Evolutionary conservation across 2,888 invertebrate species (phyloP).

Genomic region (Sarcophaga rosellei): DNA sequence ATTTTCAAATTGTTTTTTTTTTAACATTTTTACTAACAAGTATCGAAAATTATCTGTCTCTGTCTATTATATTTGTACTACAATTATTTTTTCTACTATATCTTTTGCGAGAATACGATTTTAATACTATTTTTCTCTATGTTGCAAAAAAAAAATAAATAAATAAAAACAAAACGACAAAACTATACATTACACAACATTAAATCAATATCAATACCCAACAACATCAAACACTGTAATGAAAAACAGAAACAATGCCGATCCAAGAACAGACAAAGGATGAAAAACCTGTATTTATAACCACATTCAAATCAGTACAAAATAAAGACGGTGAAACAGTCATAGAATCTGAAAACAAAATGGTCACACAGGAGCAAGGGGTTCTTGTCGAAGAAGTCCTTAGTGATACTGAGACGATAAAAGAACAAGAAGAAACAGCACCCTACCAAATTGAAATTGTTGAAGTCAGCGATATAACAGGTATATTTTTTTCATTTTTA

Average conservation of each 20-base stretch:
- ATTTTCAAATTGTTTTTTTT: not conserved
- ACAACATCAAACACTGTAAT: constrained; percentile 36
- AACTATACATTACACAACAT: not conserved
- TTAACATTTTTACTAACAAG: constrained; percentile 28
- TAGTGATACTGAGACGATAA: constrained; percentile 78
- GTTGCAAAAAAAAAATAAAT: not conserved
- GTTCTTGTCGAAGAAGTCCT: constrained; percentile 80
- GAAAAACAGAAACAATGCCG: constrained; percentile 75
- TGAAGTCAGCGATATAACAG: constrained; percentile 79
- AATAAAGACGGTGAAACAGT: constrained; percentile 79
- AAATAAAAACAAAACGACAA: not conserved
- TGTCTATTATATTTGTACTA: constrained; percentile 20
- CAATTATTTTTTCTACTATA: not conserved
- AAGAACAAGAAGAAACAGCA: constrained; percentile 71
- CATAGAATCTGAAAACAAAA: constrained; percentile 79
- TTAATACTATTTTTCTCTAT: constrained; percentile 17
- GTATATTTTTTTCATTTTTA: constrained; percentile 73
- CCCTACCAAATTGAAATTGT: constrained; percentile 78
- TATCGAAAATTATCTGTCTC: not conserved
- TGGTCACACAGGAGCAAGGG: constrained; percentile 78
- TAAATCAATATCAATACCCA: constrained; percentile 29
- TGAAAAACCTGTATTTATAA: constrained; percentile 80
- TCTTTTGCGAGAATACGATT: constrained; percentile 3
- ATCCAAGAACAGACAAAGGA: constrained; percentile 75
- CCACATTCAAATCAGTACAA: constrained; percentile 81